A percentile compares a stretch with the other conserved stretches of the same genome.
phyloP scores from a whole-genome alignment of 2,113 vertebrate species.

The Ailurus styani region DNA sequence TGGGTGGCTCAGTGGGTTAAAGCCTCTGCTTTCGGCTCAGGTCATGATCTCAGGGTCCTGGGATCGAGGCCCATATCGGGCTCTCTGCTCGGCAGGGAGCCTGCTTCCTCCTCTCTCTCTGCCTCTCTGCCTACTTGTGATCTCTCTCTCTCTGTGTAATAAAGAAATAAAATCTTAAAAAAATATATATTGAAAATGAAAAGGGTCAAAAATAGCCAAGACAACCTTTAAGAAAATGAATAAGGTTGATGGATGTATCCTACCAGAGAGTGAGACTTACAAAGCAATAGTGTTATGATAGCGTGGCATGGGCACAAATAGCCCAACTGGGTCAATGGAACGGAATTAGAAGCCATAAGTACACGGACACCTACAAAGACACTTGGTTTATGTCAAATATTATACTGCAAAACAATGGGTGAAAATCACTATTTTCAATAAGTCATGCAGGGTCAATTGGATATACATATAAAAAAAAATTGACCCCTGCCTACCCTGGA shows the following conservation, averaged over 20 bases:
- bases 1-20: no score
- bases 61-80: no score
- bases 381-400: neutral
- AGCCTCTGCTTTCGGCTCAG: no score
- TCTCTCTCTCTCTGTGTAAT: no score
- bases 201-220: neutral
- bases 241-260: neutral
- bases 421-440: neutral
- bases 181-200: neutral
- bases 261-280: no score
- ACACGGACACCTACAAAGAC: neutral
- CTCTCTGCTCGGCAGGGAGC: no score
- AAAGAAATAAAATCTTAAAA: no score
- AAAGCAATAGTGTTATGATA: neutral
- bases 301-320: neutral
- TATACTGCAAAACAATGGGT: neutral
- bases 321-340: neutral
- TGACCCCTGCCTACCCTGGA: neutral
- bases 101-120: no score
- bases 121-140: no score
- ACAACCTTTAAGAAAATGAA: neutral
- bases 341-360: neutral
- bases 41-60: no score
- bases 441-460: neutral
- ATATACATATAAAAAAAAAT: neutral